phyloP scores from a whole-genome alignment of 2,888 invertebrate species.

The Netelia virgata region DNA sequence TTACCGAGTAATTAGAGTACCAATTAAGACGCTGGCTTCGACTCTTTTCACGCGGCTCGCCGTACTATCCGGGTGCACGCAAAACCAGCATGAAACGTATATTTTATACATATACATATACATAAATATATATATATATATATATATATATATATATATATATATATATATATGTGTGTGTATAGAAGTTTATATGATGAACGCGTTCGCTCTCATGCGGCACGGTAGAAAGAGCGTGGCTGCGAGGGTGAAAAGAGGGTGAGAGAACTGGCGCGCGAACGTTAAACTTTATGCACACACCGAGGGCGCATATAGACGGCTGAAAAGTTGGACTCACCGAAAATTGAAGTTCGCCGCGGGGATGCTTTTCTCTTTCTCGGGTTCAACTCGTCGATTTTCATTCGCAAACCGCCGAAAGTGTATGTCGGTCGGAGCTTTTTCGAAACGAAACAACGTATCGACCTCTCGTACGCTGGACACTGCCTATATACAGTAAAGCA shows the following conservation, averaged over 20 bases:
- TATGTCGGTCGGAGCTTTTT: conserved; percentile 33
- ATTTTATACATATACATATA: conserved; percentile 4
- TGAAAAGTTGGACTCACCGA: conserved; percentile 60
- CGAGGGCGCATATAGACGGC: conserved; percentile 41
- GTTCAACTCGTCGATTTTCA: conserved; percentile 11
- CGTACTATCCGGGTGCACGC: conserved; percentile 30
- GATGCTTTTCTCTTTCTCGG: conserved; percentile 45
- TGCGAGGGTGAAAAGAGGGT: neutral
- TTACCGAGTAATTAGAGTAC: conserved; percentile 78
- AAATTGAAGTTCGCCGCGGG: conserved; percentile 59
- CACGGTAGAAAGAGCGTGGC: neutral
- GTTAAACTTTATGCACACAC: conserved; percentile 65
- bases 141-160: conserved; percentile 1
- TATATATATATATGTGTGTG: neutral
- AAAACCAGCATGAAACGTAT: conserved; percentile 35
- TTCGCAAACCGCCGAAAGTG: neutral
- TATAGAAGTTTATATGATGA: neutral
- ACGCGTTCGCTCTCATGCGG: conserved; percentile 21
- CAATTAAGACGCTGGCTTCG: conserved; percentile 72
- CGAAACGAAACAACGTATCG: conserved; percentile 49
- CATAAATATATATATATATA: neutral
- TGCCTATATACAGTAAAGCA: neutral
- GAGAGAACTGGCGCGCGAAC: conserved; percentile 24
- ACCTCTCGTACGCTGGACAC: conserved; percentile 7
- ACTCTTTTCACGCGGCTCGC: conserved; percentile 49